Base-by-base conservation (phyloP, 2,888 invertebrate species). In the Acanthopleura granulata region DNA sequence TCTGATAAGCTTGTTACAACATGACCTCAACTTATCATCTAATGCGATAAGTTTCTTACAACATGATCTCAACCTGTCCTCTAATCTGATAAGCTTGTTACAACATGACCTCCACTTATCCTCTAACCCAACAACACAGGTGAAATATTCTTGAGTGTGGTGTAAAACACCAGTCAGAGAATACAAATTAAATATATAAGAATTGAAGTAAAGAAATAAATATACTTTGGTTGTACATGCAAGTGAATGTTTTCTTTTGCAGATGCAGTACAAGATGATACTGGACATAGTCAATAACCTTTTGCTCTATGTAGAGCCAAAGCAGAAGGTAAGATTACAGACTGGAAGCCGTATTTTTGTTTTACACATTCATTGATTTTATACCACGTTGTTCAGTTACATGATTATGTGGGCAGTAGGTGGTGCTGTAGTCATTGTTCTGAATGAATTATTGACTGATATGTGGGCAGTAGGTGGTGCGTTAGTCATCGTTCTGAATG, bases 101-200 rank as follows among this genome's bases (percentile, higher is more conserved):
- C 99, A 99, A 92, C 97, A 99, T 89, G 99, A 99, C 91, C 93
- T 99, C 51, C 97, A 98, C 89, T 97, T 98, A n/a, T 97, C 96
- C 92, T 97, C 98, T 62, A 98, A 98, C 92, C 97, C 97, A 92
- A 94, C 94, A 85, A 83, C n/a, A 51, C 18, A 51, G 18, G 51
- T 51, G 51, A 51, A 51, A 51, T 51, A 51, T 15, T 51, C 51
- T 51, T 51, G 51, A 51, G 51, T 51, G 51, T 18, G 51, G 51
- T 18, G 51, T 51, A 51, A 51, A 51, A 51, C 51, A 51, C 18
- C 51, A 51, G 18, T 51, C 51, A 51, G 18, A 51, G 18, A 51
- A 51, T 18, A 51, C 18, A 14, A 51, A 51, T 14, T 18, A 51
- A 18, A 18, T 14, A 14, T 51, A 15, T 14, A 15, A 51, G 18